phyloP scores from a whole-genome alignment of 2,113 vertebrate genomes.

The Halichoerus grypus region DNA sequence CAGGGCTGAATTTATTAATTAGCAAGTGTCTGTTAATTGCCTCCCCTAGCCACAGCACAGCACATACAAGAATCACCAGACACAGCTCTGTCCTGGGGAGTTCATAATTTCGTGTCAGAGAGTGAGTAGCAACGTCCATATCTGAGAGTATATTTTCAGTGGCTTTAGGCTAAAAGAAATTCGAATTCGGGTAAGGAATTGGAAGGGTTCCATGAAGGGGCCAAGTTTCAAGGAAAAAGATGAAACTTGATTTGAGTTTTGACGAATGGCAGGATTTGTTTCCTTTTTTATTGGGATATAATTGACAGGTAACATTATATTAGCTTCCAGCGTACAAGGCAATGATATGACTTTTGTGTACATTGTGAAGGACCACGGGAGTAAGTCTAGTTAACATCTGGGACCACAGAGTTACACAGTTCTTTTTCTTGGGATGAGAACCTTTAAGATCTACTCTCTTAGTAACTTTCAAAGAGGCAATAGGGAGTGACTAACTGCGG shows the following conservation, averaged over 20 bases:
- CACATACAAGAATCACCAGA: rapidly evolving
- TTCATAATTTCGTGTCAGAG: too few relatives aligned
- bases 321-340: background rate
- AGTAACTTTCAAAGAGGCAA: background rate
- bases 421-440: background rate
- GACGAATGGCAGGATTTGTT: background rate
- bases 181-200: background rate
- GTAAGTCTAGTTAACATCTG: background rate
- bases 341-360: rapidly evolving
- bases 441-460: background rate
- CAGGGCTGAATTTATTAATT: too few relatives aligned
- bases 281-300: background rate
- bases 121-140: rapidly evolving
- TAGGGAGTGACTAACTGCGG: background rate
- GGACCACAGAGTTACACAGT: too few relatives aligned
- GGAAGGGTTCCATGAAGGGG: background rate
- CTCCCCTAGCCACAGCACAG: too few relatives aligned
- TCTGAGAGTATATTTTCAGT: rapidly evolving
- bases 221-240: background rate
- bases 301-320: background rate
- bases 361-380: background rate
- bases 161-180: background rate
- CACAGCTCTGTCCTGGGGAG: background rate
- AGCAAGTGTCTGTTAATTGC: rapidly evolving
- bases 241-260: background rate